Evolutionary conservation across 2,797 vertebrate genomes (phyloP).

Genomic region (Chaetophractus vellerosus): DNA sequence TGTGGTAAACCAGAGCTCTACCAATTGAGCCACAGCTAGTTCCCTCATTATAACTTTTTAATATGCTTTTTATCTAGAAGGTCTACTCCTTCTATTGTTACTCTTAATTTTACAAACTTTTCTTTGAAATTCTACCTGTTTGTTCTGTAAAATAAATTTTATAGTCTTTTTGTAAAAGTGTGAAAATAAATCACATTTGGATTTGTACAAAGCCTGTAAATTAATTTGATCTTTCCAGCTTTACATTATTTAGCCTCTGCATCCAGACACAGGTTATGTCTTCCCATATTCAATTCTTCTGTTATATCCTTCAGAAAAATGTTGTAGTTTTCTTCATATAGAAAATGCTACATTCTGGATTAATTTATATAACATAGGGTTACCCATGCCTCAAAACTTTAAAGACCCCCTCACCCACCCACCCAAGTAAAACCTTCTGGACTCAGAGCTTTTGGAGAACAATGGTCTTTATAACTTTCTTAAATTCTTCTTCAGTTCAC

Average conservation of each 20-base stretch:
- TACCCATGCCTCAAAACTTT: not conserved
- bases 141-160: constrained; percentile 37
- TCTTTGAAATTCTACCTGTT: constrained; percentile 7
- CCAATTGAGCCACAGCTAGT: no score
- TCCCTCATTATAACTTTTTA: no score
- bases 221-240: not conserved
- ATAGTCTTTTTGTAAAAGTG: not conserved
- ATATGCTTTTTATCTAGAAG: no score
- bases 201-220: not conserved
- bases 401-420: not conserved
- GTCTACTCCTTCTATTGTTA: no score
- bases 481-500: not conserved
- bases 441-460: not conserved
- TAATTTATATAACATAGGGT: not conserved
- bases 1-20: no score
- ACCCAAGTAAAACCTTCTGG: not conserved
- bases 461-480: not conserved
- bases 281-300: not conserved
- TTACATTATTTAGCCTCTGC: not conserved
- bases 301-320: not conserved
- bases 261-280: not conserved
- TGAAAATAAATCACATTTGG: not conserved
- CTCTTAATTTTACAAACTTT: not conserved
- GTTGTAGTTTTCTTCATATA: not conserved
- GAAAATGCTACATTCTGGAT: not conserved